Percentiles rank a stretch among this genome's conserved stretches.
Evolutionary conservation across 2,888 invertebrate genomes (phyloP).

Genomic region (Drosophila merina): DNA sequence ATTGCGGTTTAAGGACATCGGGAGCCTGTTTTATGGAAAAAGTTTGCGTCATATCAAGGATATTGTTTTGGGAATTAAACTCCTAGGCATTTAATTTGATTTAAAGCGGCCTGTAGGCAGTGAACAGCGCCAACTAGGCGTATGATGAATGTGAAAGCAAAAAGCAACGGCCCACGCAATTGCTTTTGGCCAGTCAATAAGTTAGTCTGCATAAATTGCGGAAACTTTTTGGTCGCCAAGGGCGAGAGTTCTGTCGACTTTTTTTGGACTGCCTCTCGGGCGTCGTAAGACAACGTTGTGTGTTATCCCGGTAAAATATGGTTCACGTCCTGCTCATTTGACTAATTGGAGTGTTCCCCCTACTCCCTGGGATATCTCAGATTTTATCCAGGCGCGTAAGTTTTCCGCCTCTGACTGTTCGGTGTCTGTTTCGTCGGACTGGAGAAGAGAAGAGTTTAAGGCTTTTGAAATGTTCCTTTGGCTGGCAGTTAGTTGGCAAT

Average conservation of each 20-base stretch:
- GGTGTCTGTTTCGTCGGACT: not conserved
- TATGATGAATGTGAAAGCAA: slow-evolving; percentile 44
- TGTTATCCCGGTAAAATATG: slow-evolving; percentile 38
- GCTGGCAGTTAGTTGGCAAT: slow-evolving; percentile 35
- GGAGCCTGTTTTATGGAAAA: slow-evolving; percentile 32
- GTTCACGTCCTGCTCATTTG: slow-evolving; percentile 43
- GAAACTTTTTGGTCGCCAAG: slow-evolving; percentile 23
- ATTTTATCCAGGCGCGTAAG: slow-evolving; percentile 16
- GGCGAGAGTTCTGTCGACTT: slow-evolving; percentile 1
- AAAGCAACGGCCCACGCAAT: slow-evolving; percentile 24
- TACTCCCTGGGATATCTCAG: not conserved
- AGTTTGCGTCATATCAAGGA: slow-evolving; percentile 25
- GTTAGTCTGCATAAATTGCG: slow-evolving; percentile 54
- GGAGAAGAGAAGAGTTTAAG: slow-evolving; percentile 1
- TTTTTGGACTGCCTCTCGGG: not conserved
- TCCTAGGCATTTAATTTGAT: slow-evolving; percentile 57
- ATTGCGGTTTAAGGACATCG: slow-evolving; percentile 25
- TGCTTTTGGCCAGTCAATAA: slow-evolving; percentile 39
- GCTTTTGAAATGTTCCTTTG: slow-evolving; percentile 23
- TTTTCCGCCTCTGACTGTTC: not conserved
- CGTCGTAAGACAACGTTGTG: slow-evolving; percentile 32
- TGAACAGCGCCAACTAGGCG: slow-evolving; percentile 22
- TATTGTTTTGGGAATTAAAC: slow-evolving; percentile 56
- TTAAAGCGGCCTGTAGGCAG: slow-evolving; percentile 34
- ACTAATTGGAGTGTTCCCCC: slow-evolving; percentile 37